Evolutionary conservation across 2,888 invertebrate species (phyloP), one percentile per base, ranked within the genome.

Genomic region (Rhabditoides inermis): DNA sequence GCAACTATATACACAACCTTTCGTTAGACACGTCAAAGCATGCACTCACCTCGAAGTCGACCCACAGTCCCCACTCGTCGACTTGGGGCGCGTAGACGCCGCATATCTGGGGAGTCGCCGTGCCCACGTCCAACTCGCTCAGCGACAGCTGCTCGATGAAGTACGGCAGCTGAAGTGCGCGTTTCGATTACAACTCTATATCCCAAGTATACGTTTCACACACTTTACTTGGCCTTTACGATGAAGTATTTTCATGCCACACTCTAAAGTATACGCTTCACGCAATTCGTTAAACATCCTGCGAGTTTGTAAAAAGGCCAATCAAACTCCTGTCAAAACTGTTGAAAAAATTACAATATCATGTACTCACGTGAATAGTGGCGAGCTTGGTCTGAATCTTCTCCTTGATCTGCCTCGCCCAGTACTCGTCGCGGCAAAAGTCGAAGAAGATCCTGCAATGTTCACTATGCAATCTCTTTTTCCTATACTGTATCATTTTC

Each of bases 11-110:
- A n/a, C n/a, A n/a, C n/a, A n/a, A n/a, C n/a, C n/a, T n/a, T n/a
- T n/a, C n/a, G n/a, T n/a, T n/a, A n/a, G n/a, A n/a, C n/a, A n/a
- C n/a, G n/a, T n/a, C n/a, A n/a, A 40, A 46, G 22, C 12, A 20
- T 28, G 18, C n/a, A 7, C 37, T 40, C 22, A 69, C 68, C 48
- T 88, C 86, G 15, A 90, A 80, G 78, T 90, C 88, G 1, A 89
- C 81, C 90, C 91, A 92, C 51, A 90, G 80, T 35, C 91, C 91
- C 72, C 85, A 84, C 63, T 85, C 84, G 79, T 90, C 87, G 58
- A 86, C 78, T 40, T 82, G 77, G 0, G 90, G 88, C 48, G 64
- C 56, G 57, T 82, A 68, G 20, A 76, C 68, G 12, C 56, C 60
- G 10, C 60, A 57, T 28, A 75, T 69, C 15, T 50, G 55, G 2